Percentiles rank a stretch among this genome's conserved stretches.
Evolutionary conservation across 2,113 vertebrate species (phyloP).

Genomic region (Vulpes lagopus): DNA sequence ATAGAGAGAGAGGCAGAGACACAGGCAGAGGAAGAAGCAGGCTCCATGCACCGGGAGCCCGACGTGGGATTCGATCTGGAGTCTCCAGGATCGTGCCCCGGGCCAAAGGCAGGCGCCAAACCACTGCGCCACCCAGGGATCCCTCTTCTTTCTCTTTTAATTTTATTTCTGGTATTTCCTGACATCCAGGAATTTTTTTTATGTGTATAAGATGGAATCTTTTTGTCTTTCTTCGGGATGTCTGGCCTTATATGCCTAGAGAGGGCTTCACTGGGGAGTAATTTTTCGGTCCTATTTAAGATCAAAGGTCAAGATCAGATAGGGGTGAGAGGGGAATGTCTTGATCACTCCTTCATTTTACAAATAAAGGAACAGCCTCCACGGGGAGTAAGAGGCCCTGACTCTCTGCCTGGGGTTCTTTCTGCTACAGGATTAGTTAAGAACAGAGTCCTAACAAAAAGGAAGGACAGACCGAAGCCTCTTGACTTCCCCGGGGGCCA

Average conservation of each 20-base stretch:
- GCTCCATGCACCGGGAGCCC: no score
- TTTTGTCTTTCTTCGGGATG: not conserved
- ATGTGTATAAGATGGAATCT: not conserved
- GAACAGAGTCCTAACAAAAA: not conserved
- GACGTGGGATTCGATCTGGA: no score
- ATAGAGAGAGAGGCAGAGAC: no score
- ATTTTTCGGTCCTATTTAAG: not conserved
- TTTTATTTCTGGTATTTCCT: not conserved
- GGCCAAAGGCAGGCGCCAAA: no score
- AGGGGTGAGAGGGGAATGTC: fast-evolving
- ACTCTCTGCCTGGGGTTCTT: not conserved
- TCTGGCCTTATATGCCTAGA: not conserved
- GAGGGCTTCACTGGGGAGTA: not conserved
- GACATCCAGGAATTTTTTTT: not conserved
- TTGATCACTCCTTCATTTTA: not conserved
- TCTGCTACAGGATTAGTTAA: not conserved
- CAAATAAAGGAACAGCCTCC: not conserved
- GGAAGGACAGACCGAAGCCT: not conserved
- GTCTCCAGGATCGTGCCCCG: no score
- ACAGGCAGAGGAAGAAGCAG: no score
- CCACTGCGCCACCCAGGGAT: no score
- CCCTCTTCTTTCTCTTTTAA: not conserved
- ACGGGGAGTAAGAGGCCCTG: fast-evolving
- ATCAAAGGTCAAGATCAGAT: not conserved
- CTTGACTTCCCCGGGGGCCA: not conserved